Percentiles rank a stretch among this genome's conserved stretches.
These are phyloP conservation scores for Coenonympha arcania DNA, from an alignment of 2,888 invertebrate species.

Conservation along the genomic window DNA sequence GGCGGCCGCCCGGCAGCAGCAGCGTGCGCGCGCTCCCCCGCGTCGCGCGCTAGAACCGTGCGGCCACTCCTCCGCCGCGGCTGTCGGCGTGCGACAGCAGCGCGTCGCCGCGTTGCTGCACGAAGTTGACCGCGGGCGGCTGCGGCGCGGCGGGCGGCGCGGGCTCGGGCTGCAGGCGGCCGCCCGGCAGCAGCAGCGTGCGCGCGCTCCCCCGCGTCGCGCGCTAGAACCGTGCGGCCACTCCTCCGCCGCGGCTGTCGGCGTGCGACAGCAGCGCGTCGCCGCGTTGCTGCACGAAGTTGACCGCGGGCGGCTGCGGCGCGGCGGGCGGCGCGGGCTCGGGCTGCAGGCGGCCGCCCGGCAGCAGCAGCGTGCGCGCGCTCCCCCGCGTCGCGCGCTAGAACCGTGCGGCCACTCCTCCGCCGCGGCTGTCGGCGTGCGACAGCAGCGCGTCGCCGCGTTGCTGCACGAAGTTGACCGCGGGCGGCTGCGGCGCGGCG, in stretches of 20 bases:
- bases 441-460: slow-evolving; percentile 76
- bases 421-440: too few relatives aligned
- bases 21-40: too few relatives aligned
- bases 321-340: slow-evolving; percentile 73
- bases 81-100: slow-evolving; percentile 79
- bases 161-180: slow-evolving; percentile 22
- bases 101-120: slow-evolving; percentile 77
- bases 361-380: too few relatives aligned
- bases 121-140: slow-evolving; percentile 76
- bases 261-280: slow-evolving; percentile 78
- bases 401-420: slow-evolving; percentile 78
- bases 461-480: slow-evolving; percentile 80
- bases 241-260: too few relatives aligned
- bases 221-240: slow-evolving; percentile 77
- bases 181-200: too few relatives aligned
- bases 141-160: slow-evolving; percentile 71
- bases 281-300: slow-evolving; percentile 77
- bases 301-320: slow-evolving; percentile 68
- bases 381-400: too few relatives aligned
- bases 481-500: slow-evolving; percentile 62
- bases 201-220: too few relatives aligned
- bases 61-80: too few relatives aligned
- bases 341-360: slow-evolving; percentile 17
- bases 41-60: slow-evolving; percentile 75
- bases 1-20: too few relatives aligned